phyloP scores from a whole-genome alignment of 2,888 invertebrate genomes.

The Caenorhabditis plicata region DNA sequence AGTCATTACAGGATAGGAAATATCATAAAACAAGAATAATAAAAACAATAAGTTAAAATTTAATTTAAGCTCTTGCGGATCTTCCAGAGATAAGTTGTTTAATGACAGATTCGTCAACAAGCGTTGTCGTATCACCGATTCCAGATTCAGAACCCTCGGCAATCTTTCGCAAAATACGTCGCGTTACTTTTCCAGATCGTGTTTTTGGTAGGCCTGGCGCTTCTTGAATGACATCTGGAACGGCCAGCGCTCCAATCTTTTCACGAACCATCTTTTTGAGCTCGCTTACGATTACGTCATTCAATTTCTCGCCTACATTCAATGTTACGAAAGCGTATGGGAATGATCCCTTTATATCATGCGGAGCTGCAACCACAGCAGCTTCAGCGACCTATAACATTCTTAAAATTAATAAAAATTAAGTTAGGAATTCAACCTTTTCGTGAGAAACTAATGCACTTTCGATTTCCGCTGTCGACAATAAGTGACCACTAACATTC shows the following conservation, averaged over 20 bases:
- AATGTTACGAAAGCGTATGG: conserved; percentile 94
- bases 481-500: conserved; percentile 94
- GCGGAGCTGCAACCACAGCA: conserved; percentile 91
- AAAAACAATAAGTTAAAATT: neutral
- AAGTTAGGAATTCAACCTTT: conserved; percentile 26
- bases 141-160: conserved; percentile 81
- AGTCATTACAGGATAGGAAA: no score
- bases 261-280: conserved; percentile 73
- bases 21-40: no score
- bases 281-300: conserved; percentile 30
- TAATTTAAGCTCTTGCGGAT: conserved; percentile 22
- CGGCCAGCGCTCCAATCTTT: conserved; percentile 92
- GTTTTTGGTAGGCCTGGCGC: conserved; percentile 82
- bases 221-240: conserved; percentile 89
- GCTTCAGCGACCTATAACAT: conserved; percentile 80
- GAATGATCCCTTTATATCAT: conserved; percentile 92
- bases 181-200: conserved; percentile 92
- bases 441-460: conserved; percentile 69
- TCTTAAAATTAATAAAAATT: neutral
- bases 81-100: conserved; percentile 50
- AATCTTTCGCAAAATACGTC: conserved; percentile 88
- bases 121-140: conserved; percentile 88
- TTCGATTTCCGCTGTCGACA: conserved; percentile 88
- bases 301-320: conserved; percentile 67
- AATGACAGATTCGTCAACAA: conserved; percentile 75